Conservation (phyloP, 2,113 vertebrate genomes). For the Brachirus orientalis region DNA sequence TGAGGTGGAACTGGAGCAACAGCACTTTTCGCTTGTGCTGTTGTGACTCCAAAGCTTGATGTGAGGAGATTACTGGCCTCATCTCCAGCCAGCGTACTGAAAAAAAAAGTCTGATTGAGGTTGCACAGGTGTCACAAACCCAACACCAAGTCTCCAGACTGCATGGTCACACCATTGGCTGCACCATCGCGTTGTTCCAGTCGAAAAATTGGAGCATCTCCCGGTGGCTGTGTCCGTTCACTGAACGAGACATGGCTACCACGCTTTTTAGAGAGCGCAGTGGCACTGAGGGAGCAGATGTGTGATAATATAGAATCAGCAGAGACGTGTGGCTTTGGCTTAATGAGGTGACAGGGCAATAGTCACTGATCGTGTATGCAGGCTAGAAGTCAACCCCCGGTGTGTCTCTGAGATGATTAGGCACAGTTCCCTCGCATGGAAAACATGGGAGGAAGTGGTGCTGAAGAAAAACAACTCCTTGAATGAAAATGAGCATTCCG, state of each 20-base stretch:
- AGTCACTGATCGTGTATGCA: background rate
- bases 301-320: background rate
- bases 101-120: too few species aligned
- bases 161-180: too few species aligned
- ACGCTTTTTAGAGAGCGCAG: background rate
- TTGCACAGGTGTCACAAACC: too few species aligned
- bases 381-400: background rate
- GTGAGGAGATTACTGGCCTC: background rate
- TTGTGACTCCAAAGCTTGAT: background rate
- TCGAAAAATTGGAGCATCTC: too few species aligned
- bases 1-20: background rate
- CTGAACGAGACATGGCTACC: background rate
- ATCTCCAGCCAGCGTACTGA: background rate
- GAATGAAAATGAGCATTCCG: background rate
- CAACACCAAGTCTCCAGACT: too few species aligned
- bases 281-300: background rate
- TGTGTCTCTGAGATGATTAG: background rate
- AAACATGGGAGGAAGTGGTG: background rate
- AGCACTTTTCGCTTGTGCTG: background rate
- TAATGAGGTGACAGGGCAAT: background rate
- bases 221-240: too few species aligned
- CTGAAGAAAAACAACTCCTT: background rate
- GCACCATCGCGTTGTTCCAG: too few species aligned
- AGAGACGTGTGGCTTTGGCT: background rate
- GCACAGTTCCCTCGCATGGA: constrained; percentile 1